Percentiles rank a stretch among this genome's conserved stretches.
phyloP scores from a whole-genome alignment of 2,797 vertebrate species.

The Chromis chromis region DNA sequence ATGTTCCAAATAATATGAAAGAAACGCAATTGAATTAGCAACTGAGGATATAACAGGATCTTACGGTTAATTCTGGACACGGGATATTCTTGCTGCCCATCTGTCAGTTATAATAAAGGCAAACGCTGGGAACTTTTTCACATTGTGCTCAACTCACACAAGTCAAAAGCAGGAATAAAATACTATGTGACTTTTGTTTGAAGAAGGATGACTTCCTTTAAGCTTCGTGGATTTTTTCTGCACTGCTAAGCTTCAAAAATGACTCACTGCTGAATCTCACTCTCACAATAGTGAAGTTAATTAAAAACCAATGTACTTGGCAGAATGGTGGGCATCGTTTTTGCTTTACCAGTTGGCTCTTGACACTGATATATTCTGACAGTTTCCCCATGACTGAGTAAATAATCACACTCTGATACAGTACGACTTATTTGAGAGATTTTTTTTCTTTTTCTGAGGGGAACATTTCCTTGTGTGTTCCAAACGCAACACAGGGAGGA shows the following conservation, averaged over 20 bases:
- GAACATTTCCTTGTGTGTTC: conserved; percentile 5
- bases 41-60: neutral
- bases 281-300: conserved; percentile 24
- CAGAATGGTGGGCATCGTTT: conserved; percentile 21
- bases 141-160: neutral
- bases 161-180: conserved; percentile 22
- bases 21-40: conserved; percentile 10
- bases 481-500: conserved; percentile 22
- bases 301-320: conserved; percentile 37
- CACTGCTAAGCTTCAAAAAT: conserved; percentile 21
- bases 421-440: conserved; percentile 14
- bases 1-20: neutral
- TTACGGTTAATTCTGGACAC: neutral
- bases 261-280: conserved; percentile 21
- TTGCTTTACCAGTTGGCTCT: conserved; percentile 11
- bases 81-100: neutral
- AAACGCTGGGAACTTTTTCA: neutral
- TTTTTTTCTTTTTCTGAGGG: neutral
- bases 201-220: conserved; percentile 26
- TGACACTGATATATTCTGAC: conserved; percentile 20
- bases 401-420: conserved; percentile 16
- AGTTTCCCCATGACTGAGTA: conserved; percentile 21
- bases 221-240: conserved; percentile 34
- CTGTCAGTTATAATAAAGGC: neutral
- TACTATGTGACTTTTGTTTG: conserved; percentile 3